Evolutionary conservation across 2,113 vertebrate genomes (phyloP).

Genomic region (Cyphomyrus discorhynchus): DNA sequence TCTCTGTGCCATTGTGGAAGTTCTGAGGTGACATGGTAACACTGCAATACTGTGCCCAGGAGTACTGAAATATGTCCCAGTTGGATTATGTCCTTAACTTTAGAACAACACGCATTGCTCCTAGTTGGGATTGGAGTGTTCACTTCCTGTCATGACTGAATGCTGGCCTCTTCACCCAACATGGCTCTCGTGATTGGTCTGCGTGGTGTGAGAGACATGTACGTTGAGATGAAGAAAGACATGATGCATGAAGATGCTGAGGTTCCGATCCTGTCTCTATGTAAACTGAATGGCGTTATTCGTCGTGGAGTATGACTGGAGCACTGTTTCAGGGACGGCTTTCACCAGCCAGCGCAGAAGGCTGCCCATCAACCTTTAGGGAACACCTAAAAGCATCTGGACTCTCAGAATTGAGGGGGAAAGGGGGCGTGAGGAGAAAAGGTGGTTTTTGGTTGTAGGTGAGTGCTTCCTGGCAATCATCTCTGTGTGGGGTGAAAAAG

Average conservation of each 20-base stretch:
- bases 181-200: neutral
- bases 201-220: neutral
- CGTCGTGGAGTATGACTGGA: neutral
- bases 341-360: neutral
- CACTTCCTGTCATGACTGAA: neutral
- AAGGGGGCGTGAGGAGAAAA: slow-evolving; percentile 22
- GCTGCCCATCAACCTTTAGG: neutral
- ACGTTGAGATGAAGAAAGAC: neutral
- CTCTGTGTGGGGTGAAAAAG: slow-evolving; percentile 31
- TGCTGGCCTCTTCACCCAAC: neutral
- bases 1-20: neutral
- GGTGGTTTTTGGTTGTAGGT: slow-evolving; percentile 31
- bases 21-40: neutral
- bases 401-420: neutral
- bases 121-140: neutral
- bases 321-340: neutral
- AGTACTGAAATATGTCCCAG: neutral
- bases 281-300: no score
- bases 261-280: neutral
- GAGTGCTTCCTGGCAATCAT: slow-evolving; percentile 41
- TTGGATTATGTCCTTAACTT: neutral
- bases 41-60: neutral
- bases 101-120: neutral
- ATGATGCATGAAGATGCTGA: neutral
- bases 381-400: neutral